phyloP scores from a whole-genome alignment of 2,888 invertebrate genomes.

The Apodemia hepburni region DNA sequence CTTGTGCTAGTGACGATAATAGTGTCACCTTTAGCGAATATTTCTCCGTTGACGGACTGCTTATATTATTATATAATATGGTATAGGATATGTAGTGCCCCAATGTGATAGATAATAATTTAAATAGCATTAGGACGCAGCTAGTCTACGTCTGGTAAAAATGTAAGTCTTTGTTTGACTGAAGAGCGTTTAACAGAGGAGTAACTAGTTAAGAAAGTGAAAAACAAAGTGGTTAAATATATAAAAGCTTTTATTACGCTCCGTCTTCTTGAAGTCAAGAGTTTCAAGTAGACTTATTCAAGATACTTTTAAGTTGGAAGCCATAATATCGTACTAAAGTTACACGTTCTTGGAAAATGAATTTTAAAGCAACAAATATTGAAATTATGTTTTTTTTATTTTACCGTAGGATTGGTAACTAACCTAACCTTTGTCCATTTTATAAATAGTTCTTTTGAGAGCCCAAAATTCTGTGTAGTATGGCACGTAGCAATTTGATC shows the following conservation, averaged over 20 bases:
- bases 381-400: no score
- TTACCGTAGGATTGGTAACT: no score
- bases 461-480: no score
- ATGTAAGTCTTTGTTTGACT: background rate
- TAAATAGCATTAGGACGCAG: background rate
- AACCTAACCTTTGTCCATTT: no score
- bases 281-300: conserved; percentile 29
- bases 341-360: background rate
- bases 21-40: no score
- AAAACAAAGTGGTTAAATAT: conserved; percentile 40
- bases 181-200: conserved; percentile 29
- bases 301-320: conserved; percentile 27
- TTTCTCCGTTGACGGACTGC: no score
- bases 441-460: no score
- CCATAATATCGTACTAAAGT: conserved; percentile 13
- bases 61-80: no score
- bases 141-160: background rate
- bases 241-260: conserved; percentile 40
- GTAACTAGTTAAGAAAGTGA: conserved; percentile 34
- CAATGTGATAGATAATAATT: background rate
- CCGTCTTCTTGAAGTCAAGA: conserved; percentile 36
- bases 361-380: no score
- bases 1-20: no score
- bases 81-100: no score
- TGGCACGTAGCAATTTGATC: no score